Conservation (phyloP, 2,113 vertebrate species). For the Hemiprocne comata region DNA sequence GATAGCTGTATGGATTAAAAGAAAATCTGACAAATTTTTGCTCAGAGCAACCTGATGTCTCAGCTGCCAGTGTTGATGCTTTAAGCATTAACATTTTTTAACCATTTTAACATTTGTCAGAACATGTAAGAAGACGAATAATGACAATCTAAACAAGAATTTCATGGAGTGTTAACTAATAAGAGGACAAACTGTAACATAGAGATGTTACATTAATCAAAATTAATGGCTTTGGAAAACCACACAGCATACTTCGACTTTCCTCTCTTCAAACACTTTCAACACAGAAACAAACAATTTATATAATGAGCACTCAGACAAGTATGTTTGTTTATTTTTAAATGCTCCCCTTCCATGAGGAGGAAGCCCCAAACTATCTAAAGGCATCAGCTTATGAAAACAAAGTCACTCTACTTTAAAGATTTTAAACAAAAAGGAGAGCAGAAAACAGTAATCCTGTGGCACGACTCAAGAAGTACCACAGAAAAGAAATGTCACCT, state of each 20-base stretch:
- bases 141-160: neutral
- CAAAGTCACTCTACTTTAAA: neutral
- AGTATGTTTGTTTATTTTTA: neutral
- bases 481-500: neutral
- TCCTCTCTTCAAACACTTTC: neutral
- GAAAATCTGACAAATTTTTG: constrained; percentile 11
- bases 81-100: neutral
- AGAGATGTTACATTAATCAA: neutral
- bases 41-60: constrained; percentile 9
- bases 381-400: neutral
- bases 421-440: neutral
- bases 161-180: neutral
- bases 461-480: neutral
- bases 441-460: neutral
- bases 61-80: constrained; percentile 11
- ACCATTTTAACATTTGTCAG: neutral
- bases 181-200: neutral
- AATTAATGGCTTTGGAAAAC: neutral
- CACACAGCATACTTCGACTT: neutral
- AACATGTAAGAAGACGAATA: neutral
- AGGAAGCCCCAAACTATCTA: neutral
- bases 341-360: neutral
- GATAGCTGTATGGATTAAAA: neutral
- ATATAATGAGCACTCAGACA: neutral
- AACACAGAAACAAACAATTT: neutral